Conservation (phyloP, 2,113 vertebrate genomes). For the Leucopsar rothschildi region DNA sequence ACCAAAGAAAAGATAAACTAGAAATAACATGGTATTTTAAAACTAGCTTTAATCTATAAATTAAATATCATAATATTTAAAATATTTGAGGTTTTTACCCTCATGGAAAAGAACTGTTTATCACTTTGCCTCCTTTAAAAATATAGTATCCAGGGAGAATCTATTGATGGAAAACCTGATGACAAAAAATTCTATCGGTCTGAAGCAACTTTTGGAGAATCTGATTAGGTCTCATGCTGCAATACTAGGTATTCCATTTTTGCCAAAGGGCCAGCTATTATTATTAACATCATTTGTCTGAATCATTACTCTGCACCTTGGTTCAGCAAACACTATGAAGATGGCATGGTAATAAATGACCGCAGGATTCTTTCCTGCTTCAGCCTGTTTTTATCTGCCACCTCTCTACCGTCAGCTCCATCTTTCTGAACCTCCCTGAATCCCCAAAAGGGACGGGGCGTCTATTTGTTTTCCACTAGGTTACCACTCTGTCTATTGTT, state of each 20-base stretch:
- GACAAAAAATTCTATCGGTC: conserved; percentile 67
- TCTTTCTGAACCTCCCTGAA: conserved; percentile 83
- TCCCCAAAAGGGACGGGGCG: conserved; percentile 92
- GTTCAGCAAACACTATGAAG: conserved; percentile 89
- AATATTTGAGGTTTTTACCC: neutral
- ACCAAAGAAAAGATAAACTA: neutral
- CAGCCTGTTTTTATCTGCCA: conserved; percentile 89
- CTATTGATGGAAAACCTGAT: conserved; percentile 52
- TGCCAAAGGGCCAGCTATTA: conserved; percentile 92
- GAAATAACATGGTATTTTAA: neutral
- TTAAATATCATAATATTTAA: neutral
- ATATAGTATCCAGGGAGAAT: conserved; percentile 45
- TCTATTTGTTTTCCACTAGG: conserved; percentile 98
- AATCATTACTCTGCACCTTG: conserved; percentile 91
- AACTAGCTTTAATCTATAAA: neutral
- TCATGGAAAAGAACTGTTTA: neutral
- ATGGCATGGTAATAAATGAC: conserved; percentile 97
- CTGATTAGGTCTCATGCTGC: conserved; percentile 75
- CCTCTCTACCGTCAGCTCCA: conserved; percentile 79
- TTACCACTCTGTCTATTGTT: conserved; percentile 94
- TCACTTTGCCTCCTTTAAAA: conserved; percentile 53
- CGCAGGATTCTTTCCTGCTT: conserved; percentile 85
- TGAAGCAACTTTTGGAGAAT: conserved; percentile 76
- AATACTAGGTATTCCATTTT: conserved; percentile 77
- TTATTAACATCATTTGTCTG: conserved; percentile 99